These are phyloP conservation scores for Oostethus manadensis DNA, from an alignment of 2,113 vertebrate species.

Conservation along the genomic window DNA sequence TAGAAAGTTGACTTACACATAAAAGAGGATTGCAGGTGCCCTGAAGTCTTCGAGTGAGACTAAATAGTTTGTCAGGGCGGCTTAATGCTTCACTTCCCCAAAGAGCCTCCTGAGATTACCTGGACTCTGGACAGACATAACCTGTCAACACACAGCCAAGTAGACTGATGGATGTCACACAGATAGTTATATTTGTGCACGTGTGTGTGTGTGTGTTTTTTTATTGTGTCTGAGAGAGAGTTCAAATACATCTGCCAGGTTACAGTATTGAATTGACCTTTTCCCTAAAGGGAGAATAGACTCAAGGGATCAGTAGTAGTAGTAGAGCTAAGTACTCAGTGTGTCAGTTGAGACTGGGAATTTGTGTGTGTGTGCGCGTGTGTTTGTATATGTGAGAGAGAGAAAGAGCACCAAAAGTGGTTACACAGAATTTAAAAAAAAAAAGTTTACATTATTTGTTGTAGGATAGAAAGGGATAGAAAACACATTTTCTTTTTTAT, in stretches of 20 bases:
- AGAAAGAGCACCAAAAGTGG: neutral
- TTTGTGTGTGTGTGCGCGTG: constrained; percentile 22
- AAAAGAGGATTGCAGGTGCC: constrained; percentile 31
- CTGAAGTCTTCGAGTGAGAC: constrained; percentile 57
- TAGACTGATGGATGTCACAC: constrained; percentile 64
- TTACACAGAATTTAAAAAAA: too few species aligned
- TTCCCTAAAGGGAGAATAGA: constrained; percentile 66
- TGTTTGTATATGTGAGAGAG: constrained; percentile 1
- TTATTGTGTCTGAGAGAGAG: constrained; percentile 18
- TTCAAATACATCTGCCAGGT: constrained; percentile 47
- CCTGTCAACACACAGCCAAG: constrained; percentile 53
- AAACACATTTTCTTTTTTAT: too few species aligned
- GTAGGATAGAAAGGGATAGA: too few species aligned
- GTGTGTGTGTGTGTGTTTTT: constrained; percentile 19
- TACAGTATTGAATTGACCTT: constrained; percentile 70
- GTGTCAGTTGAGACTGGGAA: constrained; percentile 58
- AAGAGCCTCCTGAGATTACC: constrained; percentile 65
- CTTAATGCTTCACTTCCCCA: constrained; percentile 66
- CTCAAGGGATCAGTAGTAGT: constrained; percentile 59
- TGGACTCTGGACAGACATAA: constrained; percentile 63
- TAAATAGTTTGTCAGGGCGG: constrained; percentile 64
- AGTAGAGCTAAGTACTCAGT: constrained; percentile 59
- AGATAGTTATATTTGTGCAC: constrained; percentile 48
- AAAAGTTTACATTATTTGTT: too few species aligned
- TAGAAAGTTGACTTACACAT: constrained; percentile 24